Evolutionary conservation across 2,888 invertebrate species (phyloP), one percentile per base, ranked within the genome.

Genomic region (Torymus texanus): DNA sequence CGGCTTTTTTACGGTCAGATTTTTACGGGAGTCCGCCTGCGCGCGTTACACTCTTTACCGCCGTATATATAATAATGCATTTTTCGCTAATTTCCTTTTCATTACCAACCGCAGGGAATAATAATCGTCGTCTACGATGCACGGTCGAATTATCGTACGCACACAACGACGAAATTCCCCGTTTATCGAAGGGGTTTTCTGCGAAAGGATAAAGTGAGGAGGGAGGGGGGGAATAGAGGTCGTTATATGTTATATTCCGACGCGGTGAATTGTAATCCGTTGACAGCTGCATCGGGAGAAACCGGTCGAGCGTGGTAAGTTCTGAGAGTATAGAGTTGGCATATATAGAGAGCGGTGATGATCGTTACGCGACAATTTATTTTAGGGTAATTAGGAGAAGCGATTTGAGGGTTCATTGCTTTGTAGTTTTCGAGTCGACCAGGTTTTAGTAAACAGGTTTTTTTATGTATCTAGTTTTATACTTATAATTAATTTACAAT

Each of bases 21-120:
- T 65, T 77, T 71, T 66, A 72, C 59, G 58, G 29, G 18, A 21
- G 21, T 21, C 21, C 58, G 50, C 18, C 18, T n/a, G 12, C 18
- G 53, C 41, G 5, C 21, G 51, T 59, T 50, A 59, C 50, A 18
- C 62, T 72, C 62, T 53, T 56, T 58, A 29, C 61, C 61, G 18
- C 55, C 18, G 41, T 41, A 41, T 41, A 24, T 10, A 53, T 61
- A 78, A 75, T 68, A 61, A 68, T 16, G 70, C 56, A 50, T 50
- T 78, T 78, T 67, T 68, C 72, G 65, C 67, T 71, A 74, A 74
- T 79, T 79, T 70, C 70, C 73, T 68, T 78, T 78, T 78, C 78
- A 78, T 78, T 73, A 78, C 56, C 41, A 8, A 8, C 41, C 41
- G 41, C 41, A 8, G 41, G 8, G 41, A 8, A 41, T 41, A 41